phyloP scores from a whole-genome alignment of 2,797 vertebrate species.

The Danio tinwini region DNA sequence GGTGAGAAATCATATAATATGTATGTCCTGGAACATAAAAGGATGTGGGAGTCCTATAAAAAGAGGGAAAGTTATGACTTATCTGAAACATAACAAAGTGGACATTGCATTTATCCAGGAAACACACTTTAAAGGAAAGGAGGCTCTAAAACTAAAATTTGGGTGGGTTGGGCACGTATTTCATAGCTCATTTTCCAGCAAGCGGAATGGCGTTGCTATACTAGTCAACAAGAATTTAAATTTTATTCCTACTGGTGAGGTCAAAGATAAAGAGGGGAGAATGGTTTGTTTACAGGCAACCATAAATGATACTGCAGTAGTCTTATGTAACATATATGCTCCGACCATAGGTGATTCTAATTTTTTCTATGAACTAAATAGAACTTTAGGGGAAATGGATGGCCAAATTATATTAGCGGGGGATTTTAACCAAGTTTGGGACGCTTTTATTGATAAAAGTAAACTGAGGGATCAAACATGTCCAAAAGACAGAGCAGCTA shows the following conservation, averaged over 20 bases:
- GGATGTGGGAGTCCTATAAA: constrained; percentile 15
- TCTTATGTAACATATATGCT: constrained; percentile 28
- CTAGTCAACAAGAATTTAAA: neutral
- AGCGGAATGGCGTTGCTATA: neutral
- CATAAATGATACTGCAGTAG: neutral
- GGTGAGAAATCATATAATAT: constrained; percentile 16
- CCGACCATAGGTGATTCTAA: constrained; percentile 19
- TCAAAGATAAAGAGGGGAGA: neutral
- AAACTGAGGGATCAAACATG: neutral
- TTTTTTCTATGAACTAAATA: neutral
- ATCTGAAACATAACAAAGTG: constrained; percentile 9
- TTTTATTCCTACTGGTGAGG: neutral
- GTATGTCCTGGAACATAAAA: constrained; percentile 11
- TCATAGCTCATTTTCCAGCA: neutral
- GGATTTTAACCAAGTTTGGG: constrained; percentile 8
- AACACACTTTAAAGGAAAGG: too few relatives aligned
- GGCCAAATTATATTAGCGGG: neutral
- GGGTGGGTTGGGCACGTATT: constrained; percentile 7
- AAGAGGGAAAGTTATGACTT: too few relatives aligned
- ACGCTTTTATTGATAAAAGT: constrained; percentile 38
- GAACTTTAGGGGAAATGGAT: neutral
- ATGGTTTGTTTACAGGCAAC: neutral
- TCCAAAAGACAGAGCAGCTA: constrained; percentile 13
- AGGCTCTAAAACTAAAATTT: constrained; percentile 6
- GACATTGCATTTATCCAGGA: too few relatives aligned